phyloP scores from a whole-genome alignment of 2,113 vertebrate species.

The Tenrec ecaudatus region DNA sequence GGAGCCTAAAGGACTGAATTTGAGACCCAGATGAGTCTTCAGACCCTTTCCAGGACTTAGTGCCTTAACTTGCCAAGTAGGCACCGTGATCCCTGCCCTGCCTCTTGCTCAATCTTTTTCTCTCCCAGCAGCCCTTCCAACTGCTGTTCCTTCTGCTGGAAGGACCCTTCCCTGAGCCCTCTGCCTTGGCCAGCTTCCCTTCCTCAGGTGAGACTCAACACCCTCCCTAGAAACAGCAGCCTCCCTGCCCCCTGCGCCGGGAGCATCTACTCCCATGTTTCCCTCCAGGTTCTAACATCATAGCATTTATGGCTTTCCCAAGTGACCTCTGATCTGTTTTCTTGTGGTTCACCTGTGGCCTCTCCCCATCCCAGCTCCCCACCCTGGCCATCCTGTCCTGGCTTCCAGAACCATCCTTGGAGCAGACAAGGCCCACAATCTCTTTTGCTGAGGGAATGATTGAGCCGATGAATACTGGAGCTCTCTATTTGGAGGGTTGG shows the following conservation, averaged over 20 bases:
- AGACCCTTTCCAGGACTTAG: not conserved
- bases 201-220: not conserved
- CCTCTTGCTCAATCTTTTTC: not conserved
- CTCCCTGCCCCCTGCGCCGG: not conserved
- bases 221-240: no score
- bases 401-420: not conserved
- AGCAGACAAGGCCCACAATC: not conserved
- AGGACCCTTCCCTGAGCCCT: not conserved
- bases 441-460: not conserved
- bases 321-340: not conserved
- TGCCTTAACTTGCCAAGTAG: not conserved
- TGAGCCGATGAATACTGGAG: not conserved
- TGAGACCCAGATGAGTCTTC: not conserved
- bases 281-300: not conserved
- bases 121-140: not conserved
- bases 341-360: not conserved
- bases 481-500: not conserved
- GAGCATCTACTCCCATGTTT: not conserved
- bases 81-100: no score
- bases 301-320: constrained; percentile 5
- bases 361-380: not conserved
- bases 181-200: not conserved
- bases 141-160: not conserved
- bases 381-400: not conserved
- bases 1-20: not conserved